phyloP scores from a whole-genome alignment of 1,140 invertebrate species.

The Caenorhabditis inopinata region DNA sequence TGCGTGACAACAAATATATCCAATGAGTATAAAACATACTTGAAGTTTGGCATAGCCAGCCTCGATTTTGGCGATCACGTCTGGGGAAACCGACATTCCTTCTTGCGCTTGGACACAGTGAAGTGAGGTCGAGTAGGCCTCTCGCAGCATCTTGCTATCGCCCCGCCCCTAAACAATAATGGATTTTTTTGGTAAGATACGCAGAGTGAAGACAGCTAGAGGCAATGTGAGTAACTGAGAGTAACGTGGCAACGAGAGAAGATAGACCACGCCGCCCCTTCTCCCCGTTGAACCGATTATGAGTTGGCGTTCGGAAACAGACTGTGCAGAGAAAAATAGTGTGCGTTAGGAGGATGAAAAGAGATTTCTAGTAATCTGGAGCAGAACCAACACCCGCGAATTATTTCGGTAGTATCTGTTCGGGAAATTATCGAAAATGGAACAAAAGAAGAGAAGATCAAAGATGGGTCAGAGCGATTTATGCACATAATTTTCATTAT shows the following conservation, averaged over 20 bases:
- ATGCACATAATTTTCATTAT: too few species aligned
- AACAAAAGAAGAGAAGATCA: too few species aligned
- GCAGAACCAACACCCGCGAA: background rate
- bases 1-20: background rate
- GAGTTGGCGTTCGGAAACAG: conserved; percentile 18
- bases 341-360: background rate
- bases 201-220: background rate
- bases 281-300: conserved; percentile 16
- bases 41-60: conserved; percentile 50
- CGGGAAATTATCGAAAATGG: too few species aligned
- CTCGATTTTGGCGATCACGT: conserved; percentile 48
- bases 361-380: background rate
- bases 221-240: background rate
- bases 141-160: conserved; percentile 29
- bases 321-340: conserved; percentile 3
- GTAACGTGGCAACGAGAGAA: background rate
- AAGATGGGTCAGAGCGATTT: too few species aligned
- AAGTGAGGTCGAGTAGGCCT: conserved; percentile 33
- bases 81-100: conserved; percentile 44
- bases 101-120: conserved; percentile 33
- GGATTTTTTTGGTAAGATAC: background rate
- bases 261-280: conserved; percentile 12
- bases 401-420: background rate
- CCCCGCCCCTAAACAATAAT: conserved; percentile 21
- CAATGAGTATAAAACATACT: background rate